These are phyloP conservation scores for Alligator mississippiensis DNA, from an alignment of 2,113 vertebrate genomes.

Conservation along the genomic window DNA sequence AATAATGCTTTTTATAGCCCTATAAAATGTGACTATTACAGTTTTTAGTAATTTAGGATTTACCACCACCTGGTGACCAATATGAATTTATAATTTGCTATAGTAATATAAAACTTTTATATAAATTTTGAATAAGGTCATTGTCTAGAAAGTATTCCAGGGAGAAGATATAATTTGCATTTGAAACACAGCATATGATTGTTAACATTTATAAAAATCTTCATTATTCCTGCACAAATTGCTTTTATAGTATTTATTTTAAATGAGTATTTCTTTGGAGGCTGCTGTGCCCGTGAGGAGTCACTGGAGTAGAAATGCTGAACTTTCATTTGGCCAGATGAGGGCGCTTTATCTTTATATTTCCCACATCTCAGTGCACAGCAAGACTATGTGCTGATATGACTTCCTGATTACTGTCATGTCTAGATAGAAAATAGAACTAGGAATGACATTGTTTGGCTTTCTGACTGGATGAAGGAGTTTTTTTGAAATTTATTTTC, in stretches of 20 bases:
- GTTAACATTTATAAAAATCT: background rate
- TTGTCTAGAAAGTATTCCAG: background rate
- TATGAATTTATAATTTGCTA: constrained; percentile 17
- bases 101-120: background rate
- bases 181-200: background rate
- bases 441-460: background rate
- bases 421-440: background rate
- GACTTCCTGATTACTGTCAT: background rate
- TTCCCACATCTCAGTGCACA: constrained; percentile 12
- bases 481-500: too few species aligned
- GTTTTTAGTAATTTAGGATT: background rate
- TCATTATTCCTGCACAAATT: rapidly evolving
- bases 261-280: background rate
- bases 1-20: background rate
- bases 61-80: background rate
- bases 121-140: background rate
- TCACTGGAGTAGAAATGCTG: background rate
- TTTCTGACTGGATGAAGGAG: background rate
- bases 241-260: background rate
- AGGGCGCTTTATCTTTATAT: constrained; percentile 54
- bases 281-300: background rate
- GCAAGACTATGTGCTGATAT: background rate
- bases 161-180: background rate
- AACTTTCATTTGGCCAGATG: constrained; percentile 54
- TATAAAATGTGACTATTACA: background rate